Base-by-base conservation (phyloP, 2,797 vertebrate genomes). In the Sebastes trivittatus region DNA sequence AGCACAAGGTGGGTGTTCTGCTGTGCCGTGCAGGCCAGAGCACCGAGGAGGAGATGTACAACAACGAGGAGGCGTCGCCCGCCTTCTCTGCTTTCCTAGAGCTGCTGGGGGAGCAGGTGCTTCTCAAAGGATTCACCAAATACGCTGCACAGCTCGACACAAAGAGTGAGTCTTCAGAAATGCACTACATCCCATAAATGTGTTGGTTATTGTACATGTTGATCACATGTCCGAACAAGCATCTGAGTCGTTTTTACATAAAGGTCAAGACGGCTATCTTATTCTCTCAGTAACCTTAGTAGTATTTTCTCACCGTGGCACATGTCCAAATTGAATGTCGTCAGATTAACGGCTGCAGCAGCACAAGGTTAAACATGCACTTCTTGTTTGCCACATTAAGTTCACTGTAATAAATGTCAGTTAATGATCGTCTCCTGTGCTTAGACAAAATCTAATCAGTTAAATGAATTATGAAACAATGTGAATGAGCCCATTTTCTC, bases 21-120 rank as follows among this genome's bases (percentile, higher is more conserved):
- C 97, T 99, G 93, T 99, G 98, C 95, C 97, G 96, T 27, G 96
- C 97, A 0, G 96, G 96, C 68, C 98, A 99, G 95, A 97, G 98
- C 95, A 98, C 97, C 0, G 98, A 99, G 93, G 98, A 99, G 91
- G 98, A 99, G 96, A 99, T 99, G 98, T 99, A 99, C 94, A 99
- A 99, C 94, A 99, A 99, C 0, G 98, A 99, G 93, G 96, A 95
- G 13, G 97, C 98, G 0, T 97, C 97, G 0, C 95, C 97, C 0
- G 95, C 97, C 67, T 97, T 99, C 1, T 97, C 96, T 54, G 94
- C 97, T 73, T 99, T 99, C 93, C 95, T 99, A 3, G 78, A 94
- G 13, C 96, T 98, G 23, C 90, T 99, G 0, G 98, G 98, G 0
- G 97, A 99, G 82, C 97, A 97, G 80, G 97, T 99, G 75, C 96